These are phyloP conservation scores for Camponotus floridanus DNA, from an alignment of 1,140 invertebrate genomes.

Conservation along the genomic window DNA sequence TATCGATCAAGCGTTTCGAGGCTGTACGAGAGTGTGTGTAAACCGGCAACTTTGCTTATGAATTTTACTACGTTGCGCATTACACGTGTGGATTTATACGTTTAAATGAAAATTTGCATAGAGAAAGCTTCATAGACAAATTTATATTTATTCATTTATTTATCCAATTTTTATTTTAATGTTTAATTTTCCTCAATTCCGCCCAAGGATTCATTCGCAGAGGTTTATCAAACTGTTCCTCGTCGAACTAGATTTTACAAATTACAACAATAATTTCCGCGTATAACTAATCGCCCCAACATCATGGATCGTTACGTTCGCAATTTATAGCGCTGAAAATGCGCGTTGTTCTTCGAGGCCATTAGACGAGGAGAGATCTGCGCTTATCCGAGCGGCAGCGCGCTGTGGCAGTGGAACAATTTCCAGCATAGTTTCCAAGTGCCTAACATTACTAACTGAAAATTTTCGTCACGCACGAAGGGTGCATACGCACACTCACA, in stretches of 20 bases:
- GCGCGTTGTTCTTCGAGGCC: constrained; percentile 50
- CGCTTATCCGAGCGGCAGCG: constrained; percentile 40
- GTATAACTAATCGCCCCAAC: constrained; percentile 45
- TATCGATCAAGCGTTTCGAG: constrained; percentile 51
- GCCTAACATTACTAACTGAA: constrained; percentile 55
- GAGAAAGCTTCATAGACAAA: too few species aligned
- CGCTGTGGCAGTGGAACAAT: constrained; percentile 37
- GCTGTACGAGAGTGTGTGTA: not conserved
- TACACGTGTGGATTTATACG: not conserved
- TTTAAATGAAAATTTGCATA: not conserved
- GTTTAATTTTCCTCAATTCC: not conserved
- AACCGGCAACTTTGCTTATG: constrained; percentile 7
- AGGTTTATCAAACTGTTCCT: not conserved
- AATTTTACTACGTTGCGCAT: not conserved
- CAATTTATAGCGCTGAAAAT: constrained; percentile 53
- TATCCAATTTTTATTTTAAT: not conserved
- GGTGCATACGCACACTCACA: not conserved
- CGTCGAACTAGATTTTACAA: not conserved
- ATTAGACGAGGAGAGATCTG: constrained; percentile 53
- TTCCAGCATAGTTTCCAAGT: constrained; percentile 63
- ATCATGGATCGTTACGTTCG: constrained; percentile 53
- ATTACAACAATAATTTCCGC: not conserved
- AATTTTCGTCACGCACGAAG: constrained; percentile 52
- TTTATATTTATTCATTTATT: not conserved
- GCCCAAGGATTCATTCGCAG: not conserved